These are phyloP conservation scores for Caradrina clavipalpis DNA, from an alignment of 2,888 invertebrate species.

Conservation along the genomic window DNA sequence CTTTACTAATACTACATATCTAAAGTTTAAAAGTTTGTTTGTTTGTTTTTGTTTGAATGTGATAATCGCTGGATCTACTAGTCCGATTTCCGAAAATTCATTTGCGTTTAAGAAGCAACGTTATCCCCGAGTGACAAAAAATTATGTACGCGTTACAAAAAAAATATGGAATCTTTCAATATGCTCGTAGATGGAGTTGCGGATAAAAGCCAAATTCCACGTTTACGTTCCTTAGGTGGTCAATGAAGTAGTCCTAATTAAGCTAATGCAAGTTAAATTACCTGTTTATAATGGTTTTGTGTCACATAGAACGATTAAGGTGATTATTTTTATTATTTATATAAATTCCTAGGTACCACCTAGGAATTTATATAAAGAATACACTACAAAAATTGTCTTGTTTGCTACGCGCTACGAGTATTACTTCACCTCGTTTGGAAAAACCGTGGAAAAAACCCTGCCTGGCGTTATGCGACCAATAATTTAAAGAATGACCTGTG, in stretches of 20 bases:
- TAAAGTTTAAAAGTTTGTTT: no score
- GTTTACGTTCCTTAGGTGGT: neutral
- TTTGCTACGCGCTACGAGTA: neutral
- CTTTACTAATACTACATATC: no score
- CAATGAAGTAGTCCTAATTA: neutral
- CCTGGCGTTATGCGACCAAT: neutral
- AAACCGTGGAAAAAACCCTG: slow-evolving; percentile 36
- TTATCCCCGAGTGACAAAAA: no score
- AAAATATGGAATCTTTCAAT: no score
- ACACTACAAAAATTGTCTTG: slow-evolving; percentile 11
- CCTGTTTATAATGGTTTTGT: neutral
- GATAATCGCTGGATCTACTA: no score
- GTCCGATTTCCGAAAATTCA: no score
- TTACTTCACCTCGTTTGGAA: slow-evolving; percentile 20
- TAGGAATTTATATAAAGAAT: no score
- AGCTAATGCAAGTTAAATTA: neutral
- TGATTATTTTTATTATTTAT: neutral
- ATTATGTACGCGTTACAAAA: no score
- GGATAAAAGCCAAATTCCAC: neutral
- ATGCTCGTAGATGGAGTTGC: no score
- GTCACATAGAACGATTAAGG: neutral
- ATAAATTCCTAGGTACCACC: slow-evolving; percentile 7
- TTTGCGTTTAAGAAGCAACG: no score
- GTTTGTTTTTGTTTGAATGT: no score
- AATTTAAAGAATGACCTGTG: slow-evolving; percentile 7